These are phyloP conservation scores for Menidia beryllina DNA, from an alignment of 2,113 vertebrate species.

Conservation along the genomic window DNA sequence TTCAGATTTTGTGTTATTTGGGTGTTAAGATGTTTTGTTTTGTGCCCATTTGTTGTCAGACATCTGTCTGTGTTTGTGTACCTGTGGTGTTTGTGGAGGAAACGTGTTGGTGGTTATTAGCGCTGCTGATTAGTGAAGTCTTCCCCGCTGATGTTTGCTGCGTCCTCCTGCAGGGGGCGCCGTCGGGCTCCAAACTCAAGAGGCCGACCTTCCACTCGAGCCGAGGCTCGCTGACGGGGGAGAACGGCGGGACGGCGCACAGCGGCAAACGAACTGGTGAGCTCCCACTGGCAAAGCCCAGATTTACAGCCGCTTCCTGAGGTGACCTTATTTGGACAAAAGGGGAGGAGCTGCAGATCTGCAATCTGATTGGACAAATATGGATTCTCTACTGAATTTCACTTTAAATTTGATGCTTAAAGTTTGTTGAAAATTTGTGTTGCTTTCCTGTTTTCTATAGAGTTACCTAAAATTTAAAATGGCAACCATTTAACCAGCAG, in stretches of 20 bases:
- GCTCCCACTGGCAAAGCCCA: too few species aligned
- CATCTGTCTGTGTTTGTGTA: background rate
- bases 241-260: conserved; percentile 89
- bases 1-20: background rate
- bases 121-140: background rate
- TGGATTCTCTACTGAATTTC: too few species aligned
- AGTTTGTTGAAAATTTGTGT: too few species aligned
- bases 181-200: conserved; percentile 92
- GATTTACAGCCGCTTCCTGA: too few species aligned
- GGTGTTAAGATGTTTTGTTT: conserved; percentile 2
- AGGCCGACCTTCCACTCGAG: conserved; percentile 95
- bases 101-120: background rate
- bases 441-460: too few species aligned
- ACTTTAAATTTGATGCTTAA: too few species aligned
- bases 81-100: background rate
- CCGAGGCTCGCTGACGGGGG: conserved; percentile 91
- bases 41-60: conserved; percentile 1
- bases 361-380: too few species aligned
- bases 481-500: too few species aligned
- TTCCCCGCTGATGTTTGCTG: conserved; percentile 1
- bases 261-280: conserved; percentile 91
- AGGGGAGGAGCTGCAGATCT: too few species aligned
- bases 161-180: conserved; percentile 82
- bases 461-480: too few species aligned
- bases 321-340: too few species aligned